A percentile compares a stretch with the other conserved stretches of the same genome.
phyloP scores from a whole-genome alignment of 1,140 invertebrate species.

The Anoplophora glabripennis region DNA sequence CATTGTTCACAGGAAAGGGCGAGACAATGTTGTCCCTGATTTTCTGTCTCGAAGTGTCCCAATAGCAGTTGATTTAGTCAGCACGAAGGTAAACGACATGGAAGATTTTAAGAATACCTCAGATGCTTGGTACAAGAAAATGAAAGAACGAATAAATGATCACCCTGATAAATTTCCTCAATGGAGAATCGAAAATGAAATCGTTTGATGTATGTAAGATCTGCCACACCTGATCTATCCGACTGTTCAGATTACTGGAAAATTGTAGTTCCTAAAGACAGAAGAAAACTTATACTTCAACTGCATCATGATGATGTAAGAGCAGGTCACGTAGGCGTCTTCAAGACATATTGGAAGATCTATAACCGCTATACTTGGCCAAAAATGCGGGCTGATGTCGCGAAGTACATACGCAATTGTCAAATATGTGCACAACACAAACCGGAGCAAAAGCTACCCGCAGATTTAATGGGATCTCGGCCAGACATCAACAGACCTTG shows the following conservation, averaged over 20 bases:
- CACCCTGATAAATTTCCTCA: constrained; percentile 1
- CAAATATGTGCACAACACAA: no score
- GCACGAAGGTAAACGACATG: neutral
- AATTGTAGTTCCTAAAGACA: constrained; percentile 7
- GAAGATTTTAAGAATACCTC: neutral
- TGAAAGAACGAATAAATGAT: neutral
- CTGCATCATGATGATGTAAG: constrained; percentile 13
- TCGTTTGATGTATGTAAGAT: constrained; percentile 2
- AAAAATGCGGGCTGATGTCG: constrained; percentile 26
- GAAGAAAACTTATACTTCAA: neutral
- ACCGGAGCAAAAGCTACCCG: no score
- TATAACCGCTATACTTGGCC: constrained; percentile 34
- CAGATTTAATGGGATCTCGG: no score
- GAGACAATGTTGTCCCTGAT: constrained; percentile 10
- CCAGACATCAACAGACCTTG: no score
- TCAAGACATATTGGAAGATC: constrained; percentile 20
- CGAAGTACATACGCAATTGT: constrained; percentile 28
- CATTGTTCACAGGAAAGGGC: constrained; percentile 6
- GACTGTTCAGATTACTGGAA: constrained; percentile 2
- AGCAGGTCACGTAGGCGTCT: constrained; percentile 3
- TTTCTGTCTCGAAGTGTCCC: constrained; percentile 8
- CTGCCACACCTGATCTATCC: neutral
- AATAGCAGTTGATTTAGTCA: no score
- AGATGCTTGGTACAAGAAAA: neutral
- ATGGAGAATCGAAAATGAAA: constrained; percentile 2